phyloP scores from a whole-genome alignment of 2,888 invertebrate species.

The Serripes groenlandicus region DNA sequence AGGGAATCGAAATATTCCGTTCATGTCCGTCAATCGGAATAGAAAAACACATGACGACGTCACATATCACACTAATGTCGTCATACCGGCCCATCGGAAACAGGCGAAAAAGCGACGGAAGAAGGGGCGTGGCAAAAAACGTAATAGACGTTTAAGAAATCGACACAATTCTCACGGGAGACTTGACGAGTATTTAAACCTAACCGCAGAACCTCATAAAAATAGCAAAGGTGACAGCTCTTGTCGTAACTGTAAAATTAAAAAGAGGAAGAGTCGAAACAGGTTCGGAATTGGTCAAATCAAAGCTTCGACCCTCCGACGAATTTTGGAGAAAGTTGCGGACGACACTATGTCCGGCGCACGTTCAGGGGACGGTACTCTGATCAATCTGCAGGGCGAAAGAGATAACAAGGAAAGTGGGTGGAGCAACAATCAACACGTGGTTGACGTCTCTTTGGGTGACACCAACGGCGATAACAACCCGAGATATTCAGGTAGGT shows the following conservation, averaged over 20 bases:
- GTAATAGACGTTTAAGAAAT: slow-evolving; percentile 36
- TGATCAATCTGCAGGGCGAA: slow-evolving; percentile 32
- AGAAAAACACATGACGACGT: slow-evolving; percentile 33
- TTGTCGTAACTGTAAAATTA: slow-evolving; percentile 63
- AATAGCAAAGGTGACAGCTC: slow-evolving; percentile 43
- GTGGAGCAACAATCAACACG: slow-evolving; percentile 60
- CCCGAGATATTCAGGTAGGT: slow-evolving; percentile 9
- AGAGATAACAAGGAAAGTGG: slow-evolving; percentile 27
- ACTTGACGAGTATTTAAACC: slow-evolving; percentile 59
- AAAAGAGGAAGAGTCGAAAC: slow-evolving; percentile 62
- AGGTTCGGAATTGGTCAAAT: slow-evolving; percentile 27
- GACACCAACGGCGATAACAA: slow-evolving; percentile 32
- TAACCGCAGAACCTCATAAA: slow-evolving; percentile 37
- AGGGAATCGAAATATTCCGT: slow-evolving; percentile 44
- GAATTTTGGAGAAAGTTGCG: slow-evolving; percentile 64
- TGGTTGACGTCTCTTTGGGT: slow-evolving; percentile 40
- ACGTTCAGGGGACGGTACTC: slow-evolving; percentile 59
- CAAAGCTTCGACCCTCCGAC: slow-evolving; percentile 53
- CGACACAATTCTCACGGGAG: slow-evolving; percentile 28
- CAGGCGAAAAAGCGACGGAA: slow-evolving; percentile 53
- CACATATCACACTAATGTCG: slow-evolving; percentile 53
- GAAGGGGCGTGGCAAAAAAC: slow-evolving; percentile 53
- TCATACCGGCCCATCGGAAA: slow-evolving; percentile 57
- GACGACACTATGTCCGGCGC: slow-evolving; percentile 67
- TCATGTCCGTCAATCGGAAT: slow-evolving; percentile 31